Base-by-base conservation (phyloP, 1,140 invertebrate genomes). In the Macrocentrus cingulum region DNA sequence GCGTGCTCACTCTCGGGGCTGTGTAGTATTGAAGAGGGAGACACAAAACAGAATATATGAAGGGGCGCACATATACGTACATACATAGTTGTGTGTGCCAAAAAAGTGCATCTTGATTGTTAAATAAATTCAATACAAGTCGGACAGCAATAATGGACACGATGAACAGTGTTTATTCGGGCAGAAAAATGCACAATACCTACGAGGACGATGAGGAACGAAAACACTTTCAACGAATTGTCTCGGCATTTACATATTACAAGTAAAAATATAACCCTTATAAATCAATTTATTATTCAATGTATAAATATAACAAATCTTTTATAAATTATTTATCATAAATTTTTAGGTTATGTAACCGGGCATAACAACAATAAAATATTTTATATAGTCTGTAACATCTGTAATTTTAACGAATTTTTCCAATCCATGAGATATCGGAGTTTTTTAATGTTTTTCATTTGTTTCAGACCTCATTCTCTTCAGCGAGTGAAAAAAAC, bases 181-280 rank as follows among this genome's bases (percentile, higher is more conserved):
- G n/a, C n/a, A 65, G 53, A 59, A 69, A 66, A 56, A 65, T 71
- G 60, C 60, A 67, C 60, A 70, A 70, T 37, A 71, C 68, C 2
- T 78, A 80, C 46, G 84, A 85, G 49, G 84, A 85, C 55, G 85
- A 84, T 25, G 84, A 88, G 68, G 91, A 94, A 70, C 83, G 84
- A 62, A 84, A 85, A 59, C 90, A 92, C 74, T 93, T 92, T 77
- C 82, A 87, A 61, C 83, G 88, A 16, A 89, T 93, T 63, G 82
- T 92, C 1, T 83, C 85, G 62, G 90, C 91, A 50, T 92, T 92
- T 71, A 85, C 84, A 80, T 86, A 86, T 74, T 94, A 94, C 79
- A 90, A 86, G 91, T 91, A 74, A 82, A 79, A n/a, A n/a, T n/a
- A n/a, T n/a, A n/a, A n/a, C n/a, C n/a, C 78, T 62, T 59, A 46